Base-by-base conservation (phyloP, 2,797 vertebrate species). In the Manis crassicaudata region DNA sequence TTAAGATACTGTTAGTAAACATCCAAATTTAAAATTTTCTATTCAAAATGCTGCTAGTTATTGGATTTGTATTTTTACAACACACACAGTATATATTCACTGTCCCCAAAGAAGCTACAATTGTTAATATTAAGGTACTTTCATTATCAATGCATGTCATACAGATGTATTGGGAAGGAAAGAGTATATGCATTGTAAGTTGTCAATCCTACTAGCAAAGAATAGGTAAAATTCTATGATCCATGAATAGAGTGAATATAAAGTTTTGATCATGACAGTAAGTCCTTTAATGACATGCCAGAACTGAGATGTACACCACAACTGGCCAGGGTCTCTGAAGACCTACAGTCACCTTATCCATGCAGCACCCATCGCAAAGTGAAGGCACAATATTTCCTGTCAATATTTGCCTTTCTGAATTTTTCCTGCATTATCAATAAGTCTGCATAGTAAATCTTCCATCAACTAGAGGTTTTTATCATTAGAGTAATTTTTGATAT, bases 51-150 rank as follows among this genome's bases (percentile, higher is more conserved):
- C 27, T 65, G 40, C n/a, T 87, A 10, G 7, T 58, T 95, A 80
- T 29, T 56, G 23, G 56, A 77, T 73, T 63, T 70, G 18, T 92
- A 79, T 81, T 92, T 95, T 90, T 18, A 37, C 35, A 88, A 89
- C 18, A 67, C 1, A 43, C 3, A 58, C 46, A 93, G 60, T 25
- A 4, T 65, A 52, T 32, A 88, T 18, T 75, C 79, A 90, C 6
- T 63, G 12, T 2, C 46, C 16, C 25, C 2, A 70, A 82, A 75
- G 27, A 81, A 91, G 65, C 5, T 17, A 77, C 29, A 84, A 76
- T 68, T 50, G n/a, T 40, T 70, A 77, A 21, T 17, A 62, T 20
- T 60, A n/a, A 75, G 40, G 77, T 68, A 52, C 29, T 58, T 95
- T 68, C 25, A 73, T 1, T 60, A 18, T 68, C 62, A 29, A 32